A percentile compares a stretch with the other conserved stretches of the same genome.
Conservation (phyloP, 92 coral and sea anemone species). For the Siderastrea radians region DNA sequence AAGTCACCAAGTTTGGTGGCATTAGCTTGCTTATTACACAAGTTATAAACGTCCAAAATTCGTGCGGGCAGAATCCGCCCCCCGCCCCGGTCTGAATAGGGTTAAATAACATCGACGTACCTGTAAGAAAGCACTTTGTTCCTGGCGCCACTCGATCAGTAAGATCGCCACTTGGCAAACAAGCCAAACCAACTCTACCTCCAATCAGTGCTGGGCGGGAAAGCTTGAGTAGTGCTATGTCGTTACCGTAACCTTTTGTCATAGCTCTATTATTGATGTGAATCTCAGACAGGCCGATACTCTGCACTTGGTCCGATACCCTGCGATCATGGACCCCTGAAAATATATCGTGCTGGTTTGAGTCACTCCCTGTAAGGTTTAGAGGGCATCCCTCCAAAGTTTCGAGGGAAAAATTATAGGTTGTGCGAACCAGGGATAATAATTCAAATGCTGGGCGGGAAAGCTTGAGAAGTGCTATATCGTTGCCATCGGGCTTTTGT, state of each 20-base stretch:
- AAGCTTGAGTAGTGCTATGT: slow-evolving; percentile 80
- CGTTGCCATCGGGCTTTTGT: slow-evolving; percentile 80
- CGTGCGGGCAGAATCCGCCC: too few species aligned
- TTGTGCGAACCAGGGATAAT: too few species aligned
- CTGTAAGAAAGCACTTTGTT: slow-evolving; percentile 74
- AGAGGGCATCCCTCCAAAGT: too few species aligned
- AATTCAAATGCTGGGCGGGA: slow-evolving; percentile 61
- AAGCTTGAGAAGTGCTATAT: slow-evolving; percentile 80
- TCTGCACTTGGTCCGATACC: slow-evolving; percentile 51
- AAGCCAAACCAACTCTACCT: slow-evolving; percentile 71
- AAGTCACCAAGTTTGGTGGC: too few species aligned
- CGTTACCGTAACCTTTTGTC: slow-evolving; percentile 81
- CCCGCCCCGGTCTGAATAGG: too few species aligned
- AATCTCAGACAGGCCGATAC: slow-evolving; percentile 66
- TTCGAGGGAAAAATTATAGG: too few species aligned
- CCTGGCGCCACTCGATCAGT: slow-evolving; percentile 68
- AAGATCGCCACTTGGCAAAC: slow-evolving; percentile 68
- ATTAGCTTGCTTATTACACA: too few species aligned
- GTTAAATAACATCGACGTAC: slow-evolving; percentile 1
- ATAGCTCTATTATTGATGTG: slow-evolving; percentile 68
- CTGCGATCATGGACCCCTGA: slow-evolving; percentile 81
- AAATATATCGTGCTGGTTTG: too few species aligned
- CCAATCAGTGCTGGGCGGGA: slow-evolving; percentile 74
- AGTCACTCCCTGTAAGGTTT: too few species aligned
- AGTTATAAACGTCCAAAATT: too few species aligned